A percentile compares a stretch with the other conserved stretches of the same genome.
These are phyloP conservation scores for Tragopan temminckii DNA, from an alignment of 2,797 vertebrate species.

Conservation along the genomic window DNA sequence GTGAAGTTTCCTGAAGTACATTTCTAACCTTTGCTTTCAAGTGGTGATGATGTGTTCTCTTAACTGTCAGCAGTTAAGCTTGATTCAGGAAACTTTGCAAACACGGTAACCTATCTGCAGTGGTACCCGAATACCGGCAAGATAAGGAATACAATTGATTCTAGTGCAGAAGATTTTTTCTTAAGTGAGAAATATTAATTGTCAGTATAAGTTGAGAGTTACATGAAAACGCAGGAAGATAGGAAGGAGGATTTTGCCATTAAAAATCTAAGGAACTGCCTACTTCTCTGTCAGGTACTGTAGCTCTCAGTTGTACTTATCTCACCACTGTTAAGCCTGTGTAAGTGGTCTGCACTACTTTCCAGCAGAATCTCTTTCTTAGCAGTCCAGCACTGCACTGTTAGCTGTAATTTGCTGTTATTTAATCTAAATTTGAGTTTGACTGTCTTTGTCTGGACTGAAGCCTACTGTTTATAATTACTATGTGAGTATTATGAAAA, in stretches of 20 bases:
- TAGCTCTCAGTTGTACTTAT: background rate
- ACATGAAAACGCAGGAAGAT: background rate
- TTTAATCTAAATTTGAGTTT: background rate
- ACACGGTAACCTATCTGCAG: background rate
- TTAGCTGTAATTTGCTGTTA: background rate
- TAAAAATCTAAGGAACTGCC: background rate
- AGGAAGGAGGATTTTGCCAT: background rate
- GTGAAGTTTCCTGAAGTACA: background rate
- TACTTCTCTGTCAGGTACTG: background rate
- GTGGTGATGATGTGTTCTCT: background rate
- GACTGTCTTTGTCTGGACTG: background rate
- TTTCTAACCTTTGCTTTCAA: background rate
- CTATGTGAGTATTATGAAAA: background rate
- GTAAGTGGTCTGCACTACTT: background rate
- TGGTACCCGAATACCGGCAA: background rate
- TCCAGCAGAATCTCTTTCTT: background rate
- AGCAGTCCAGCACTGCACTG: rapidly evolving
- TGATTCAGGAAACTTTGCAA: background rate
- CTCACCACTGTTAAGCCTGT: background rate
- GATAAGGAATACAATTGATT: background rate
- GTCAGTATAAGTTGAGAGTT: background rate
- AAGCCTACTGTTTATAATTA: background rate
- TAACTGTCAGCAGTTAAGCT: background rate
- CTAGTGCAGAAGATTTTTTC: background rate
- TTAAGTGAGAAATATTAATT: background rate